Evolutionary conservation across 2,888 invertebrate species (phyloP), one percentile per base, ranked within the genome.

Genomic region (Xestia ashworthii): DNA sequence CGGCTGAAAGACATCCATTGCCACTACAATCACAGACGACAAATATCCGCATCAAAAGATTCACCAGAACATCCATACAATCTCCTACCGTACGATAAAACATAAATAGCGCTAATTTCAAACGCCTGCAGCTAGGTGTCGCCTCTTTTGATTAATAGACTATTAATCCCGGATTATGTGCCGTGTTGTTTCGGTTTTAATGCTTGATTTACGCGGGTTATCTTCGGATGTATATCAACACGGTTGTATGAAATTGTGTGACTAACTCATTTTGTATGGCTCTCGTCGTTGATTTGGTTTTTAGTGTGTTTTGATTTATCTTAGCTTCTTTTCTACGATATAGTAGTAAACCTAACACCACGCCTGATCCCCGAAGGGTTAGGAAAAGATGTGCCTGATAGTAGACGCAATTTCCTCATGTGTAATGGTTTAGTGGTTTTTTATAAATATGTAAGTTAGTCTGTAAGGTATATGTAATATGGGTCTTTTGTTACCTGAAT

Each of bases 81-180:
- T 72, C 32, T 60, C 41, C 69, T 70, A 67, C 69, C 41, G 48
- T 71, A 62, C 73, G 64, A 65, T 65, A 76, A 76, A 76, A 77
- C 73, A 85, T 87, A 82, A 87, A 87, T 87, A 89, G 78, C 68
- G 69, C 80, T 80, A 83, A 91, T 92, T 91, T 89, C 86, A 87
- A 89, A 91, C 90, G 90, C 90, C 89, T 85, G 87, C 84, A 87
- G 90, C 89, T 91, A 86, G 87, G 84, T 91, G 92, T 93, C 93
- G 88, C 90, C 85, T 84, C 81, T 83, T 81, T 90, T 93, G 93
- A 94, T 92, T 93, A 93, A 94, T 93, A 87, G 91, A 79, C 84
- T 90, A 93, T 92, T 94, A 92, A 94, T 93, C 92, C 90, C 84
- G 90, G 91, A 93, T 94, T 92, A 92, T 91, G 89, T 89, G 85